Evolutionary conservation across 2,113 vertebrate species (phyloP), one percentile per base, ranked within the genome.

Genomic region (Pseudolaguvia tuberculata): DNA sequence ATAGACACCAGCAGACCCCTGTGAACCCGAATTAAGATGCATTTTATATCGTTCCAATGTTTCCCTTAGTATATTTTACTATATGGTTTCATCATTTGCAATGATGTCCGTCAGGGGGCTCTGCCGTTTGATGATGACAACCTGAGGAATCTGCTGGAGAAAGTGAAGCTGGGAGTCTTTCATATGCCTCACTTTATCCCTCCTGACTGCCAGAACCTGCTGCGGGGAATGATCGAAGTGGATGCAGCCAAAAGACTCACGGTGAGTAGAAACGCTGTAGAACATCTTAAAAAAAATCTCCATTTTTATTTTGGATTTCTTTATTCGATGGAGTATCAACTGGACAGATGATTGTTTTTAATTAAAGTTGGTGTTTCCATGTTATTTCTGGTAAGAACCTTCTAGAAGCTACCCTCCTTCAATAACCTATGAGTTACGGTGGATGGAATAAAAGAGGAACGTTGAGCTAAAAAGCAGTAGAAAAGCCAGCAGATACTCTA

Each of bases 111-210:
- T 56, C 72, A 87, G 87, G 92, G 92, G 39, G 93, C 93, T 35
- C 87, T 93, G 78, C 92, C 93, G 15, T 95, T 95, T 0, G 94
- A 95, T n/a, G 94, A 95, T 0, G 94, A 95, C 86, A 95, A 95
- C 85, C 87, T 93, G 88, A 86, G 94, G 88, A 94, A 94, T 3
- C 88, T 91, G 57, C 78, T 93, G 85, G 91, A 93, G 87, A 92
- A 93, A 77, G 92, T 95, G 88, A 94, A 94, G 84, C 91, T 91
- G 79, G 93, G 93, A 20, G 91, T 94, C 77, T 94, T 94, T 89
- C 94, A 94, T 88, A 94, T 95, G 93, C 95, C 95, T 17, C 94
- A 97, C 88, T 96, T 97, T 84, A 97, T 97, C 83, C 95, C 95
- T 1, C 94, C 94, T 0, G 95, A 97, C 83, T 97, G 95, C 87